Evolutionary conservation across 2,113 vertebrate genomes (phyloP).

Genomic region (Scomber colias): DNA sequence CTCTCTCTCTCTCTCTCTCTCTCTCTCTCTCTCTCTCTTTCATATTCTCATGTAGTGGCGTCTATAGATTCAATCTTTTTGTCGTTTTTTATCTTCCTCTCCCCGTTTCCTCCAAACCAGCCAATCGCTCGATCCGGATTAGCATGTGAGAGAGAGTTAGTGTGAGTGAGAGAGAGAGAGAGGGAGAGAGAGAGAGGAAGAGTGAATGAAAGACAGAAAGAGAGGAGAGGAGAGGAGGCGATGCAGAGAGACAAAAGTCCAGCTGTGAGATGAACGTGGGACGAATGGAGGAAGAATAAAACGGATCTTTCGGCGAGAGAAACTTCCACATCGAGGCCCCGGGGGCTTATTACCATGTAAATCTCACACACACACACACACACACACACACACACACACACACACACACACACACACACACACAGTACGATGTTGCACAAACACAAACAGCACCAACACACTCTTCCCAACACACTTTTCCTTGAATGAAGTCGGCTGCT

Average conservation of each 20-base stretch:
- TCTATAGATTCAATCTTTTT: slow-evolving; percentile 30
- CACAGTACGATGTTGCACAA: slow-evolving; percentile 67
- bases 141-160: slow-evolving; percentile 38
- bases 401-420: slow-evolving; percentile 31
- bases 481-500: slow-evolving; percentile 63
- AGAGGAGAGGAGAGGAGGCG: slow-evolving; percentile 46
- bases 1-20: background rate
- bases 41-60: background rate
- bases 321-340: slow-evolving; percentile 57
- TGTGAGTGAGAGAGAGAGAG: background rate
- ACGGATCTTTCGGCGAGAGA: slow-evolving; percentile 62
- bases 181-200: too few relatives aligned
- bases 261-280: slow-evolving; percentile 77
- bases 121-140: slow-evolving; percentile 40
- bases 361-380: slow-evolving; percentile 56
- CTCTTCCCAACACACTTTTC: slow-evolving; percentile 26
- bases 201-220: slow-evolving; percentile 36
- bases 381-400: slow-evolving; percentile 32
- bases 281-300: slow-evolving; percentile 71
- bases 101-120: slow-evolving; percentile 35
- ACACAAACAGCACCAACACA: slow-evolving; percentile 60
- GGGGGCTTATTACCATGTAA: slow-evolving; percentile 71
- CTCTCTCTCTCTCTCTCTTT: background rate
- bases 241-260: slow-evolving; percentile 74
- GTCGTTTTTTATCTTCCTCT: slow-evolving; percentile 10